Evolutionary conservation across 1,140 invertebrate species (phyloP).

Genomic region (Telenomus remus): DNA sequence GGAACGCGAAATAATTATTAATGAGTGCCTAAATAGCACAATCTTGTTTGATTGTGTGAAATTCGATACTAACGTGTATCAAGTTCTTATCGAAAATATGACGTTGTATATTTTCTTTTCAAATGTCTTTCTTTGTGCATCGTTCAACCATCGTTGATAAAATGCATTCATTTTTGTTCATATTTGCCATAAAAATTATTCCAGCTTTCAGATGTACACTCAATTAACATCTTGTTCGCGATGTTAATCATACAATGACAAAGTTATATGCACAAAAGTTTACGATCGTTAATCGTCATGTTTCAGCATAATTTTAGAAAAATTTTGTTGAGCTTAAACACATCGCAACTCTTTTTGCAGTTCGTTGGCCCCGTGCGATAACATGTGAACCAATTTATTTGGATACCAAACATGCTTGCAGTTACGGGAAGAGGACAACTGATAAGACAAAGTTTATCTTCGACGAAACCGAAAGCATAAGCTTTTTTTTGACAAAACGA

Average conservation of each 20-base stretch:
- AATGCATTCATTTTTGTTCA: no score
- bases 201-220: no score
- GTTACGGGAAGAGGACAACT: slow-evolving; percentile 50
- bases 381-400: slow-evolving; percentile 58
- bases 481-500: slow-evolving; percentile 44
- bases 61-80: not conserved
- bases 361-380: slow-evolving; percentile 47
- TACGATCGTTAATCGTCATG: slow-evolving; percentile 18
- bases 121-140: slow-evolving; percentile 1
- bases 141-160: not conserved
- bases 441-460: slow-evolving; percentile 60
- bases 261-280: no score
- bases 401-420: slow-evolving; percentile 45
- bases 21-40: slow-evolving; percentile 49
- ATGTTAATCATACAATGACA: no score
- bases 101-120: not conserved
- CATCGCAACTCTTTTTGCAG: slow-evolving; percentile 29
- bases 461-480: slow-evolving; percentile 47
- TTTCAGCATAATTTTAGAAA: slow-evolving; percentile 8
- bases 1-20: slow-evolving; percentile 55
- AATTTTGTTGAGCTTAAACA: slow-evolving; percentile 18
- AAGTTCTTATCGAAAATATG: not conserved
- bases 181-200: no score
- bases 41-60: slow-evolving; percentile 28
- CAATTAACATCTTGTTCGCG: no score